A percentile compares a stretch with the other conserved stretches of the same genome.
phyloP scores from a whole-genome alignment of 2,888 invertebrate species.

The Leptinotarsa haldemani region DNA sequence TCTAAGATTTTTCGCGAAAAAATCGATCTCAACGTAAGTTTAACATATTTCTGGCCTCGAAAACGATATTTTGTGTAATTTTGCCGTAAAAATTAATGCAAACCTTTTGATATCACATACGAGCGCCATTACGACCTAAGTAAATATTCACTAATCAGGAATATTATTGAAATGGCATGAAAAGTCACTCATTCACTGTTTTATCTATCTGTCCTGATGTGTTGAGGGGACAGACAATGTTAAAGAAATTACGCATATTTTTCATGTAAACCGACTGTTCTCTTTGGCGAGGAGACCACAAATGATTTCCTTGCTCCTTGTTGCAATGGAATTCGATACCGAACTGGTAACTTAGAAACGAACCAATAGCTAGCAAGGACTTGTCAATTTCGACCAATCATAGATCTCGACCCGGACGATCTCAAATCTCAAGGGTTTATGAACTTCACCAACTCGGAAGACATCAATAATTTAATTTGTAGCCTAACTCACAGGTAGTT shows the following conservation, averaged over 20 bases:
- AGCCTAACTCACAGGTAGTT: not conserved
- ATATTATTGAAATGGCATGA: slow-evolving; percentile 65
- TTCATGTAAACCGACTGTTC: slow-evolving; percentile 65
- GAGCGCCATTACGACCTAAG: slow-evolving; percentile 66
- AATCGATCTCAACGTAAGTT: slow-evolving; percentile 56
- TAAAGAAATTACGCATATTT: slow-evolving; percentile 64
- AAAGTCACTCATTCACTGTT: slow-evolving; percentile 67
- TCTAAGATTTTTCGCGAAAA: slow-evolving; percentile 39
- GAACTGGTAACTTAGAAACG: slow-evolving; percentile 55
- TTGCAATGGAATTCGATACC: slow-evolving; percentile 56
- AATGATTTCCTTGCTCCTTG: slow-evolving; percentile 60
- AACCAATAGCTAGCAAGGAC: slow-evolving; percentile 52
- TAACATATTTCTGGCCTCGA: slow-evolving; percentile 63
- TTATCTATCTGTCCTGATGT: slow-evolving; percentile 65
- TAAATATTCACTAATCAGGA: slow-evolving; percentile 66
- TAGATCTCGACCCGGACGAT: slow-evolving; percentile 42
- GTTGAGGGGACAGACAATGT: slow-evolving; percentile 64
- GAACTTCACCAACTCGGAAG: slow-evolving; percentile 46
- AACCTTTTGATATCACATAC: slow-evolving; percentile 67
- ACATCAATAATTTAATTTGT: not conserved
- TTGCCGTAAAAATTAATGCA: slow-evolving; percentile 66
- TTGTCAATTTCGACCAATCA: slow-evolving; percentile 54
- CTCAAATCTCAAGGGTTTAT: slow-evolving; percentile 48
- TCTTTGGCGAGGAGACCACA: slow-evolving; percentile 67
- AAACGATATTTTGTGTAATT: slow-evolving; percentile 57